Evolutionary conservation across 2,888 invertebrate genomes (phyloP).

Genomic region (Epinotia demarniana): DNA sequence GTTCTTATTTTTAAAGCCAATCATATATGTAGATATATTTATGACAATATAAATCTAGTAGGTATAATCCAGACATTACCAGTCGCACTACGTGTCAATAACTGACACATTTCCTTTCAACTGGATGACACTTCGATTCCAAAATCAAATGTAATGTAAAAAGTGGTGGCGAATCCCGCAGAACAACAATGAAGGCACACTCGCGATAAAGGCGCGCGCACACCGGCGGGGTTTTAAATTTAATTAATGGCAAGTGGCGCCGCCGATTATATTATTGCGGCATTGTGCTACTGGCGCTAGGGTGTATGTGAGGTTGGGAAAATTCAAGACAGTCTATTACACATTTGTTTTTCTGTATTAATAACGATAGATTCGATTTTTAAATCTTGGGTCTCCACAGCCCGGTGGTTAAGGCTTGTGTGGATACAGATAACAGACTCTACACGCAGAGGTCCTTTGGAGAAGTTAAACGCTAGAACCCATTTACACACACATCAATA

Average conservation of each 20-base stretch:
- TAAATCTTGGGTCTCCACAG: no score
- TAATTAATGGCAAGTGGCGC: slow-evolving; percentile 81
- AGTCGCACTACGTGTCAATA: neutral
- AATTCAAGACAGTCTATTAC: slow-evolving; percentile 15
- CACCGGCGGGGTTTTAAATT: slow-evolving; percentile 71
- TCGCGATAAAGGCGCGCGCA: slow-evolving; percentile 34
- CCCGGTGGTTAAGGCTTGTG: no score
- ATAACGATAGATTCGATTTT: no score
- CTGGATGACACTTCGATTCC: neutral
- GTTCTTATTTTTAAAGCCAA: no score
- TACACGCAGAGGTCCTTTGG: no score
- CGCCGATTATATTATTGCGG: slow-evolving; percentile 80
- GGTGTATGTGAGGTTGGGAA: slow-evolving; percentile 10
- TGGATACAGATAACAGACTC: no score
- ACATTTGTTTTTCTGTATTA: no score
- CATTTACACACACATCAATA: no score
- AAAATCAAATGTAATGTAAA: slow-evolving; percentile 14
- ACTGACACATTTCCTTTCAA: neutral
- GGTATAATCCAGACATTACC: no score
- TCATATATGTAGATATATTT: no score
- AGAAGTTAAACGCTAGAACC: no score
- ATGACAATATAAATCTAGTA: no score
- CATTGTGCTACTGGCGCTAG: slow-evolving; percentile 62
- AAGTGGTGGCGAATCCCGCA: neutral
- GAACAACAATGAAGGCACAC: slow-evolving; percentile 11